Conservation (phyloP, 92 coral and sea anemone species). For the Chrysogorgia sp. region DNA sequence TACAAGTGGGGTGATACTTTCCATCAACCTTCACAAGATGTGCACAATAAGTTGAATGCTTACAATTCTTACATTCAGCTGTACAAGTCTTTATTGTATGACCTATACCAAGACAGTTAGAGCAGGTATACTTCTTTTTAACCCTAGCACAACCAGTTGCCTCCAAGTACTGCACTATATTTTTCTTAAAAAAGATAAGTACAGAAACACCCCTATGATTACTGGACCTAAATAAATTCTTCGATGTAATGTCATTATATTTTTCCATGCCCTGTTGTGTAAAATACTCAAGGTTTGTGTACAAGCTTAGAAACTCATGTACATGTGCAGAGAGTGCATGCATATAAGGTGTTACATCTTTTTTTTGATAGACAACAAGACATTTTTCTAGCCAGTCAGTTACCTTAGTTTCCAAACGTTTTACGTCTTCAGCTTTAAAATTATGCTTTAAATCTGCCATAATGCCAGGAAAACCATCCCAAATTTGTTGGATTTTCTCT, state of each 20-base stretch:
- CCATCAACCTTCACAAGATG: slow-evolving; percentile 45
- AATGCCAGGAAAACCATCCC: slow-evolving; percentile 23
- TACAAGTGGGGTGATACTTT: slow-evolving; percentile 39
- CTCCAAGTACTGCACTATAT: slow-evolving; percentile 56
- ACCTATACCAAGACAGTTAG: slow-evolving; percentile 47
- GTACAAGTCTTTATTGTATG: slow-evolving; percentile 69
- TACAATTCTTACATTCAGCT: slow-evolving; percentile 49
- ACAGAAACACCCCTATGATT: slow-evolving; percentile 65
- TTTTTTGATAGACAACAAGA: slow-evolving; percentile 28
- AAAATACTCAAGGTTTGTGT: slow-evolving; percentile 50
- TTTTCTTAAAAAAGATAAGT: slow-evolving; percentile 58
- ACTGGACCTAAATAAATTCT: slow-evolving; percentile 61
- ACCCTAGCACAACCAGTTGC: slow-evolving; percentile 64
- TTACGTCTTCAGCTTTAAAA: slow-evolving; percentile 18
- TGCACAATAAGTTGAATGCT: slow-evolving; percentile 31
- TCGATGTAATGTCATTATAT: slow-evolving; percentile 60
- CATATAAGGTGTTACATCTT: slow-evolving; percentile 35
- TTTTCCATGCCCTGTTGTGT: slow-evolving; percentile 68
- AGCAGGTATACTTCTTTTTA: slow-evolving; percentile 46
- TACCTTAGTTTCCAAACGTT: slow-evolving; percentile 20
- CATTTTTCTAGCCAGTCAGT: slow-evolving; percentile 20
- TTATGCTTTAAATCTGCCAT: slow-evolving; percentile 1
- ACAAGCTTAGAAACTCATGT: slow-evolving; percentile 52
- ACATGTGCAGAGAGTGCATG: slow-evolving; percentile 59
- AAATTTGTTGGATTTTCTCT: slow-evolving; percentile 20